These are phyloP conservation scores for Penaeus japonicus DNA, from an alignment of 1,140 invertebrate species.

Conservation along the genomic window DNA sequence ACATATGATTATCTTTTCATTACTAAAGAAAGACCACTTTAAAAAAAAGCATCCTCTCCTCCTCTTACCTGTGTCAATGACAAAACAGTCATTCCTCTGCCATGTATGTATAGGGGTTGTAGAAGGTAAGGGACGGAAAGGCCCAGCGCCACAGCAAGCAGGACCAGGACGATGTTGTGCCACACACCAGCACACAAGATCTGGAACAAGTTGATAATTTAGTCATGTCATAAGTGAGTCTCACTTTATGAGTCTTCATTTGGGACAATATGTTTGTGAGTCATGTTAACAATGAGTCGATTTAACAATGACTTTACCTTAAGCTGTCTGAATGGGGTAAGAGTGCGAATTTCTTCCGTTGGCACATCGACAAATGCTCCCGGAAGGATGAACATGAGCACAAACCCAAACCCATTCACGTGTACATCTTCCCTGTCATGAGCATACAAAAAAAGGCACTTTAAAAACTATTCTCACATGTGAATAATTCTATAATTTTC, in stretches of 20 bases:
- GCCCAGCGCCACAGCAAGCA: constrained; percentile 77
- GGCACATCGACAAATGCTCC: constrained; percentile 51
- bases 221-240: background rate
- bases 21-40: too few species aligned
- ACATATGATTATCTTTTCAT: too few species aligned
- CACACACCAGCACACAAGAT: constrained; percentile 94
- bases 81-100: constrained; percentile 79
- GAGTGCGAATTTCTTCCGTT: constrained; percentile 45
- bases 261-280: too few species aligned
- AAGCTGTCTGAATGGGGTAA: constrained; percentile 50
- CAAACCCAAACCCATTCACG: constrained; percentile 50
- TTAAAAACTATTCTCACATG: too few species aligned
- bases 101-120: constrained; percentile 76
- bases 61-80: constrained; percentile 70
- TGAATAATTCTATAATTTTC: too few species aligned
- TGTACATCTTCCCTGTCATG: constrained; percentile 49
- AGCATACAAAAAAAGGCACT: background rate
- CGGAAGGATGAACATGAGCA: constrained; percentile 41
- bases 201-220: constrained; percentile 11
- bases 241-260: too few species aligned
- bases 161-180: constrained; percentile 89
- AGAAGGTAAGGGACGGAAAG: constrained; percentile 76
- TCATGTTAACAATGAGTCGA: too few species aligned
- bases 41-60: constrained; percentile 52
- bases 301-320: constrained; percentile 13